These are phyloP conservation scores for Dromococcyx pavoninus DNA, from an alignment of 2,797 vertebrate genomes.

Conservation along the genomic window DNA sequence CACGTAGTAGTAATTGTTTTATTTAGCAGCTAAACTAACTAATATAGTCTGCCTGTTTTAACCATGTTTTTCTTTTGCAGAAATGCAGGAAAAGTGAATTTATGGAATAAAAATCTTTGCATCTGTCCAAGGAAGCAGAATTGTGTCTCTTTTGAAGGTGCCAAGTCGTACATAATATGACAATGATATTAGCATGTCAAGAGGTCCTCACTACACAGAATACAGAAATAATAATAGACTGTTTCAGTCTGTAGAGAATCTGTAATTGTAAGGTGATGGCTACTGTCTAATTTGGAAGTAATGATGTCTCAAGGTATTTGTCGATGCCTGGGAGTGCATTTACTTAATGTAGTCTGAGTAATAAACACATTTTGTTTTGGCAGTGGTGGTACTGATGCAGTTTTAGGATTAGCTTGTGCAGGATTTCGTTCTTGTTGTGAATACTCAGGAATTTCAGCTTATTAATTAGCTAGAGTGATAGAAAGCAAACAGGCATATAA, in stretches of 20 bases:
- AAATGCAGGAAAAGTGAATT: constrained; percentile 40
- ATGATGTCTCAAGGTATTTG: neutral
- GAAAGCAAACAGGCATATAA: neutral
- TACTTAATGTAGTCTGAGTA: neutral
- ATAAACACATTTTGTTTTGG: neutral
- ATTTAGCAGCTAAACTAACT: neutral
- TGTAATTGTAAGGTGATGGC: neutral
- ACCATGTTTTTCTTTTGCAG: constrained; percentile 60
- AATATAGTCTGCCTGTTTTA: neutral
- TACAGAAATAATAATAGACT: neutral
- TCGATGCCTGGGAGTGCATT: neutral
- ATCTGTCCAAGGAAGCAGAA: constrained; percentile 31
- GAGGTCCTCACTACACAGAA: neutral
- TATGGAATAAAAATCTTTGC: constrained; percentile 45
- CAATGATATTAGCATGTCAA: neutral
- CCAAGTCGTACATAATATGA: neutral
- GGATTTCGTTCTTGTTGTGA: neutral
- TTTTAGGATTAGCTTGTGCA: neutral
- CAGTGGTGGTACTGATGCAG: neutral
- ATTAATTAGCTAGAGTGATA: neutral
- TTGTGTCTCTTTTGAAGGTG: constrained; percentile 1
- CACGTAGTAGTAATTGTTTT: neutral
- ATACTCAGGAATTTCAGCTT: neutral
- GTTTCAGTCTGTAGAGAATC: neutral
- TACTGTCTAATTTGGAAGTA: neutral